These are phyloP conservation scores for Eilema griseolum DNA, from an alignment of 2,888 invertebrate species.

Conservation along the genomic window DNA sequence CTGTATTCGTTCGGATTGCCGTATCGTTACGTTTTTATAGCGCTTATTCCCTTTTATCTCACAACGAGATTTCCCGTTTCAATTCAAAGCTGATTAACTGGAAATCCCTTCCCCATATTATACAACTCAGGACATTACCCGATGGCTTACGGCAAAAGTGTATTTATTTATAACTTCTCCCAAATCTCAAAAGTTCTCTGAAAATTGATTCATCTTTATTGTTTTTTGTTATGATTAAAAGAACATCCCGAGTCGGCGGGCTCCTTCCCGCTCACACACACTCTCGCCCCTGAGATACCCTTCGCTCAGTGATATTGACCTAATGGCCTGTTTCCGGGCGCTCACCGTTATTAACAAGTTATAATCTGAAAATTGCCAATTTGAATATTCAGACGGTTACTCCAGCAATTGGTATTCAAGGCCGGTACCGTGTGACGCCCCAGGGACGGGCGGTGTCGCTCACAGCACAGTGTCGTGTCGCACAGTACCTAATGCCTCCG, in stretches of 20 bases:
- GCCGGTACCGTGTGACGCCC: neutral
- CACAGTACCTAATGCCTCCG: neutral
- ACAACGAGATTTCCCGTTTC: neutral
- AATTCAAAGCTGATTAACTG: neutral
- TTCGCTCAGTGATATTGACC: conserved; percentile 31
- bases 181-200: neutral
- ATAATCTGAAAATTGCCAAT: conserved; percentile 32
- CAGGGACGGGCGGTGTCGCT: neutral
- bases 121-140: neutral
- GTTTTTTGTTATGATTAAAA: conserved; percentile 1
- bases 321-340: conserved; percentile 38
- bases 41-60: neutral
- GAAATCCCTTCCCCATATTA: neutral
- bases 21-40: neutral
- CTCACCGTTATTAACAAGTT: conserved; percentile 28
- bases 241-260: conserved; percentile 12
- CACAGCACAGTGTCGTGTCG: neutral
- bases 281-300: neutral
- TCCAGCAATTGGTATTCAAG: conserved; percentile 21
- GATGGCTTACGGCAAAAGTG: neutral
- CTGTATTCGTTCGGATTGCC: neutral
- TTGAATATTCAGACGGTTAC: conserved; percentile 29
- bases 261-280: neutral
- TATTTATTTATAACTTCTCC: neutral
- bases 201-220: neutral